Evolutionary conservation across 2,113 vertebrate genomes (phyloP).

Genomic region (Prunella himalayana): DNA sequence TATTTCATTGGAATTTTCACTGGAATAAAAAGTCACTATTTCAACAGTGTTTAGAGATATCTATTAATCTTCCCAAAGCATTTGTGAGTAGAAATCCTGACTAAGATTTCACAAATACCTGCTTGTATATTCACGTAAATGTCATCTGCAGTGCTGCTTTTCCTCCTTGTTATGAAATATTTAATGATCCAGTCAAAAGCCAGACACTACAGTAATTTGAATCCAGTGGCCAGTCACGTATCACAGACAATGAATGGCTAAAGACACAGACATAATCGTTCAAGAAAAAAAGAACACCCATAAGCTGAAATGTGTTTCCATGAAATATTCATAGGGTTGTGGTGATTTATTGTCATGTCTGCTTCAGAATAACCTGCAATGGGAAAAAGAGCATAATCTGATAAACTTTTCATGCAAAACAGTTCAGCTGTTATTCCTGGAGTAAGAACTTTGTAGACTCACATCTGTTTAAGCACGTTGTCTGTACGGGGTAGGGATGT

Average conservation of each 20-base stretch:
- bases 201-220: not conserved
- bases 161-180: not conserved
- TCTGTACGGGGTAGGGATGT: not conserved
- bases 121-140: not conserved
- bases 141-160: not conserved
- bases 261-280: not conserved
- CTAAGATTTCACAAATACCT: not conserved
- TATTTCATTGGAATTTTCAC: not conserved
- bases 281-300: not conserved
- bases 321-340: slow-evolving; percentile 21
- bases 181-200: slow-evolving; percentile 13
- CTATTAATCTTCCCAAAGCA: not conserved
- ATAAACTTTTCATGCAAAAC: slow-evolving; percentile 22
- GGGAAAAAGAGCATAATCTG: not conserved
- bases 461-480: not conserved
- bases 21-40: not conserved
- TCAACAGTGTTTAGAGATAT: not conserved
- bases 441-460: not conserved
- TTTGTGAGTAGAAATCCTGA: not conserved
- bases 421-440: not conserved
- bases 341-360: not conserved
- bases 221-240: slow-evolving; percentile 10
- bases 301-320: not conserved
- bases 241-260: not conserved
- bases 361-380: not conserved